These are phyloP conservation scores for Gortyna flavago DNA, from an alignment of 2,888 invertebrate species.

Conservation along the genomic window DNA sequence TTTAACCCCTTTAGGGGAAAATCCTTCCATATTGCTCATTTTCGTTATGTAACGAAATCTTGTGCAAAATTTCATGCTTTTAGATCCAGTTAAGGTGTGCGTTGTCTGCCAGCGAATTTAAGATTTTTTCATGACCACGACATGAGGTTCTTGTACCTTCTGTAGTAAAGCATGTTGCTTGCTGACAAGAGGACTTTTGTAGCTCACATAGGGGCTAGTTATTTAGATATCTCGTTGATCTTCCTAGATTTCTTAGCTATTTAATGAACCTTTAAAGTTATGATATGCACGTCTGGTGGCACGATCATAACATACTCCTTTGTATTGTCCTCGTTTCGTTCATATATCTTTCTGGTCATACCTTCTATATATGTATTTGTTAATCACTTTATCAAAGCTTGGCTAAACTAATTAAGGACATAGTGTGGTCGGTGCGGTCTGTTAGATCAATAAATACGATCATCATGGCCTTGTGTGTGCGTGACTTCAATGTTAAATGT, in stretches of 20 bases:
- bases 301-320: not conserved
- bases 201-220: too few relatives aligned
- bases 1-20: not conserved
- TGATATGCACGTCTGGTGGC: not conserved
- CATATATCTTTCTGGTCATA: not conserved
- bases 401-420: constrained; percentile 48
- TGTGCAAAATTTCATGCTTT: not conserved
- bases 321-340: not conserved
- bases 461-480: constrained; percentile 31
- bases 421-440: constrained; percentile 14
- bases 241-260: not conserved
- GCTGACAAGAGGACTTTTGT: not conserved
- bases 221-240: not conserved
- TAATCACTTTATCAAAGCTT: constrained; percentile 42
- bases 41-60: not conserved
- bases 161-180: not conserved
- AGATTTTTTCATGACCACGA: not conserved
- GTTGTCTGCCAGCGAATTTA: not conserved
- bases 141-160: not conserved
- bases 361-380: not conserved
- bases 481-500: constrained; percentile 40
- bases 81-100: not conserved
- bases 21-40: not conserved
- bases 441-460: constrained; percentile 52
- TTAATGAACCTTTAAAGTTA: too few relatives aligned